Percentiles rank a stretch among this genome's conserved stretches.
phyloP scores from a whole-genome alignment of 2,113 vertebrate species.

The Condylura cristata region DNA sequence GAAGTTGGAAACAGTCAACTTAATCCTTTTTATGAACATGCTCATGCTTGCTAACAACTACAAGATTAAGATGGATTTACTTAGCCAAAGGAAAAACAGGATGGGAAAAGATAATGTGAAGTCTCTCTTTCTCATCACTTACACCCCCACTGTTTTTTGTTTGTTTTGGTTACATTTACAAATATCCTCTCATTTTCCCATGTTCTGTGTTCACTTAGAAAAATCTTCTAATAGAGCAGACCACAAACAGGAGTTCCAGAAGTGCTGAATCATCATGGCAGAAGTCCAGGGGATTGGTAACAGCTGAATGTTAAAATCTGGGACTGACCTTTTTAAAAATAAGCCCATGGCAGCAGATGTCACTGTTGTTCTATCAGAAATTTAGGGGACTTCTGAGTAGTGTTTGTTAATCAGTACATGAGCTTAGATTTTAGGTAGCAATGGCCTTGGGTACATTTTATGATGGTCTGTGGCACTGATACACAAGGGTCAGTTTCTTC shows the following conservation, averaged over 20 bases:
- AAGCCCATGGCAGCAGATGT: conserved; percentile 83
- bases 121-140: conserved; percentile 37
- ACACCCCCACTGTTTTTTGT: conserved; percentile 57
- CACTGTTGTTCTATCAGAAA: conserved; percentile 81
- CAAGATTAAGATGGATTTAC: conserved; percentile 6
- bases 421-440: neutral
- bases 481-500: neutral
- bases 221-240: conserved; percentile 40
- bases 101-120: neutral
- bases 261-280: conserved; percentile 57
- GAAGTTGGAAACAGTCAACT: neutral
- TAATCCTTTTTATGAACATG: neutral
- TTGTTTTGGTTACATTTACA: conserved; percentile 76
- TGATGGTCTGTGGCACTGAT: neutral
- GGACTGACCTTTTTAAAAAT: conserved; percentile 21
- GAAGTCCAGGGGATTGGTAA: conserved; percentile 30
- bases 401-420: neutral
- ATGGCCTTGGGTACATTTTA: neutral
- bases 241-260: conserved; percentile 55
- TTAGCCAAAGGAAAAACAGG: conserved; percentile 10
- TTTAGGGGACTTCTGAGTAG: neutral
- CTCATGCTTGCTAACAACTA: conserved; percentile 46
- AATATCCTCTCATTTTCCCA: conserved; percentile 60
- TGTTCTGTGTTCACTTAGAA: conserved; percentile 60
- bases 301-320: neutral